Conservation (phyloP, 2,888 invertebrate genomes). For the Sepiola atlantica region DNA sequence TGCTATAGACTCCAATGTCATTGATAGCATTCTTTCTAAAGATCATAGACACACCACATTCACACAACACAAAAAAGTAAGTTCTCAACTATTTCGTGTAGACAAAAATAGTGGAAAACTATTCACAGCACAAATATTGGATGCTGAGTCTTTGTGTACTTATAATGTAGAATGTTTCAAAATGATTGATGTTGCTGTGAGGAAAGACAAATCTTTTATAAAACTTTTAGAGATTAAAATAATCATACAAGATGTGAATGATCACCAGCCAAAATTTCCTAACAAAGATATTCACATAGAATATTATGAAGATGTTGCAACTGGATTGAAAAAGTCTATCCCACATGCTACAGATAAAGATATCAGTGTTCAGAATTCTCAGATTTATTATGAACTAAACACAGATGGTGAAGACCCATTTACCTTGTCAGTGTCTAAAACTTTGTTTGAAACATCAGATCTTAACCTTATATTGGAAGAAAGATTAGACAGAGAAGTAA, state of each 20-base stretch:
- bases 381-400: not conserved
- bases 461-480: not conserved
- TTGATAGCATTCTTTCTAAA: not conserved
- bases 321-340: not conserved
- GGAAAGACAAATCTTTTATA: not conserved
- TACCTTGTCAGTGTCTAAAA: not conserved
- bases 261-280: not conserved
- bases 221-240: not conserved
- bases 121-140: not conserved
- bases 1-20: not conserved
- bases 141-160: not conserved
- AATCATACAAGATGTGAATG: not conserved
- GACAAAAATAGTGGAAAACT: slow-evolving; percentile 9
- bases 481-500: not conserved
- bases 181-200: not conserved
- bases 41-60: not conserved
- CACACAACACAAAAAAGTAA: not conserved
- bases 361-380: not conserved
- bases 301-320: not conserved
- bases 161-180: not conserved
- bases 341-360: not conserved
- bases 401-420: not conserved
- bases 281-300: not conserved
- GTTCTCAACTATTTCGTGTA: not conserved
- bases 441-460: not conserved